phyloP scores from a whole-genome alignment of 2,888 invertebrate species.

The Meta bourneti region DNA sequence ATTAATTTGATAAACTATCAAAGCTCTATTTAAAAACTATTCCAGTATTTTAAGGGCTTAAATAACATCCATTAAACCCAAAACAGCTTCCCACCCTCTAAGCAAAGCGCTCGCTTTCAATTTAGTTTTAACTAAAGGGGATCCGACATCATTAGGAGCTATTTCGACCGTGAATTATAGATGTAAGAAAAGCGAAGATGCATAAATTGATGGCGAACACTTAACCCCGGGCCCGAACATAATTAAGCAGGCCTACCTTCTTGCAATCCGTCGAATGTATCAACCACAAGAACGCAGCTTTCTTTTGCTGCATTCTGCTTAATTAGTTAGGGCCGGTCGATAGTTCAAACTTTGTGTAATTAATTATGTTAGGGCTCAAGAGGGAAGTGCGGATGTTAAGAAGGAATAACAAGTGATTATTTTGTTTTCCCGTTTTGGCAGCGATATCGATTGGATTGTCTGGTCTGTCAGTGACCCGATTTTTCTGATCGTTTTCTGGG shows the following conservation, averaged over 20 bases:
- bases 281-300: constrained; percentile 63
- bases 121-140: not conserved
- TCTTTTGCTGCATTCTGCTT: constrained; percentile 33
- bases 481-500: not conserved
- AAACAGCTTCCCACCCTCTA: not conserved
- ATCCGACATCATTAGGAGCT: not conserved
- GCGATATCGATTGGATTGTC: constrained; percentile 26
- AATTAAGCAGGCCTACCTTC: constrained; percentile 56
- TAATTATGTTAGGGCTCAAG: constrained; percentile 53
- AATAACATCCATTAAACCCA: not conserved
- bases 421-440: constrained; percentile 42
- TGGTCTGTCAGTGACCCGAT: not conserved
- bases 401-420: constrained; percentile 59
- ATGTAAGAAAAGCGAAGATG: constrained; percentile 57
- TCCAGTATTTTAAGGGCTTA: not conserved
- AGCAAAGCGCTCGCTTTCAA: not conserved
- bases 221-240: constrained; percentile 54
- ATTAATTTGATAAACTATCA: not conserved
- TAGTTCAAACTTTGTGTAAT: constrained; percentile 58
- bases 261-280: constrained; percentile 61
- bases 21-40: not conserved
- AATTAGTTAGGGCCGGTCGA: constrained; percentile 61
- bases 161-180: constrained; percentile 24
- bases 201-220: constrained; percentile 64
- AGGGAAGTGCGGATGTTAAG: constrained; percentile 43